Evolutionary conservation across 2,888 invertebrate species (phyloP), one percentile per base, ranked within the genome.

Genomic region (Pollenia amentaria): DNA sequence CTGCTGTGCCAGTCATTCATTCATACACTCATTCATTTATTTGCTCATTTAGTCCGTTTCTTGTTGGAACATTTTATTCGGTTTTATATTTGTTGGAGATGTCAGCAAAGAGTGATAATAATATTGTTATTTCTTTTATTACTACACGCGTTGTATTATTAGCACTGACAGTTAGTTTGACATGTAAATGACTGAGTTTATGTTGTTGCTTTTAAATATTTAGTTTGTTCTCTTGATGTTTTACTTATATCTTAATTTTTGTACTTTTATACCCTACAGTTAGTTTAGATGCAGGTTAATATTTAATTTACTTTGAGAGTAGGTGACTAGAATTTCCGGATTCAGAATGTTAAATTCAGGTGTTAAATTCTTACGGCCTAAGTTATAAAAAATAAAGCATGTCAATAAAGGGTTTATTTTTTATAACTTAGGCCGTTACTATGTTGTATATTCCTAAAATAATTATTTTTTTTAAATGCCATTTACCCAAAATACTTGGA

Each of bases 91-190:
- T 77, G 64, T 62, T 73, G 38, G 79, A 77, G 84, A 87, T 84
- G 87, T 87, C 87, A 87, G 87, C 87, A 78, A 69, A 87, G 81
- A 87, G 88, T 88, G 89, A 89, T 89, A 89, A 89, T 89, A 89
- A 89, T 88, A 88, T 88, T 89, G 89, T 89, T 89, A 89, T 88
- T 85, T 88, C 88, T 82, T 84, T 89, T 88, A 89, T 89, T 89
- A 88, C 85, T 85, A 85, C 87, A 87, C 82, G 81, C 84, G 78
- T 87, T 82, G 85, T 89, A 85, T 88, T 88, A 89, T 89, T 89
- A 89, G 84, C 80, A 87, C 89, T 89, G 89, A 89, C 89, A 89
- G 89, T 76, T 87, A 76, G 88, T 88, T 89, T 89, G 89, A 89
- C 89, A 89, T 88, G 88, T 88, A 89, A 89, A 89, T 89, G 84